Conservation (phyloP, 2,113 vertebrate genomes). For the Osmerus mordax region DNA sequence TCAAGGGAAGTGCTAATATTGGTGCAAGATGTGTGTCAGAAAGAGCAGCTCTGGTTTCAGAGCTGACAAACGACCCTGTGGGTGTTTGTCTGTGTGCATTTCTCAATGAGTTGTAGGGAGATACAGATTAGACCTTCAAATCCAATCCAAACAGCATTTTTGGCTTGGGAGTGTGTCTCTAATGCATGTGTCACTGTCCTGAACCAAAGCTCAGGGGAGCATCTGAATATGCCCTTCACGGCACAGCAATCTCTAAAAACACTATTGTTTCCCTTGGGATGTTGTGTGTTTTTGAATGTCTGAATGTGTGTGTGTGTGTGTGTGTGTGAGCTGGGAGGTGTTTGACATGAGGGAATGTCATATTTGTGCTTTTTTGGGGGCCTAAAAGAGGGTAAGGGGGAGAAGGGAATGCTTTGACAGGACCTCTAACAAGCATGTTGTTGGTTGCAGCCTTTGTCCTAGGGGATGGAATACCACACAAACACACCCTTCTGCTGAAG, state of each 20-base stretch:
- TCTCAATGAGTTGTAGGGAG: background rate
- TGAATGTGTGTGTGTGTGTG: background rate
- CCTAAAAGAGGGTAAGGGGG: background rate
- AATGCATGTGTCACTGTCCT: slow-evolving; percentile 2
- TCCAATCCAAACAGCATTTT: no score
- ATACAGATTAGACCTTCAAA: no score
- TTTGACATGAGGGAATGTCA: slow-evolving; percentile 28
- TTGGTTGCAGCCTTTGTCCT: background rate
- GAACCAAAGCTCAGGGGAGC: slow-evolving; percentile 24
- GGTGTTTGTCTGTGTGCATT: slow-evolving; percentile 6
- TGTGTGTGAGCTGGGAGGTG: background rate
- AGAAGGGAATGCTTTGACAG: background rate
- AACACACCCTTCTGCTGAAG: background rate
- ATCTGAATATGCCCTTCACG: slow-evolving; percentile 35
- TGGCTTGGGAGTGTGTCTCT: background rate
- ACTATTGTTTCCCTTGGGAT: slow-evolving; percentile 4
- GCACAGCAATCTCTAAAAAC: slow-evolving; percentile 15
- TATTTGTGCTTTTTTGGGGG: background rate
- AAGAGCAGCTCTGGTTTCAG: slow-evolving; percentile 18
- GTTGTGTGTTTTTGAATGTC: background rate
- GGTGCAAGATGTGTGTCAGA: slow-evolving; percentile 23
- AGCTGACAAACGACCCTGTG: slow-evolving; percentile 14
- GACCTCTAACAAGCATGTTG: background rate
- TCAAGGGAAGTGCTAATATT: slow-evolving; percentile 40
- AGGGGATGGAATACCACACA: background rate